These are phyloP conservation scores for Chrysemys picta DNA, from an alignment of 2,113 vertebrate genomes.

Conservation along the genomic window DNA sequence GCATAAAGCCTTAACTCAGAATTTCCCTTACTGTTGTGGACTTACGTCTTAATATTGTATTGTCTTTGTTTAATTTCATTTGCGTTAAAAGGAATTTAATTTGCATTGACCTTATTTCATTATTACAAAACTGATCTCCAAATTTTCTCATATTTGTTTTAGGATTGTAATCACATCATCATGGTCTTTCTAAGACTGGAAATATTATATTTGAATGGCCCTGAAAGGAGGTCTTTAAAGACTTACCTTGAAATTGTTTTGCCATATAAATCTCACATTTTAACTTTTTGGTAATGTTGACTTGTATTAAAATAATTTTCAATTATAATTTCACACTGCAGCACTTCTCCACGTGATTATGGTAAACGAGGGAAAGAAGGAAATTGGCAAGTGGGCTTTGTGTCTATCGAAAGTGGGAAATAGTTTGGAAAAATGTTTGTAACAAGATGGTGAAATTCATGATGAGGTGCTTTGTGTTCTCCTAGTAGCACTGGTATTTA, in stretches of 20 bases:
- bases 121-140: neutral
- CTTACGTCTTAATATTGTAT: neutral
- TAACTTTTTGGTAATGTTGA: conserved; percentile 1
- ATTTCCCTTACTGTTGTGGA: neutral
- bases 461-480: neutral
- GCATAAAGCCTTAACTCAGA: conserved; percentile 10
- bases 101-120: conserved; percentile 8
- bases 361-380: neutral
- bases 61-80: conserved; percentile 4
- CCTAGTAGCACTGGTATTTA: neutral
- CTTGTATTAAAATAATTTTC: neutral
- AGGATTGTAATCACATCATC: neutral
- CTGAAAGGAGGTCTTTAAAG: neutral
- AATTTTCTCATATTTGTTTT: conserved; percentile 28
- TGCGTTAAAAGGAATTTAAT: conserved; percentile 30
- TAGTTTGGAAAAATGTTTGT: neutral
- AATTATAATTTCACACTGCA: neutral
- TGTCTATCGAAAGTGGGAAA: neutral
- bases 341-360: neutral
- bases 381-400: neutral
- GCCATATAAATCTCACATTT: neutral
- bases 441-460: neutral
- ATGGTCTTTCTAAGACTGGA: neutral
- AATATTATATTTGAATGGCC: neutral
- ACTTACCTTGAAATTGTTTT: conserved; percentile 2